Evolutionary conservation across 2,797 vertebrate genomes (phyloP).

Genomic region (Tragopan temminckii): DNA sequence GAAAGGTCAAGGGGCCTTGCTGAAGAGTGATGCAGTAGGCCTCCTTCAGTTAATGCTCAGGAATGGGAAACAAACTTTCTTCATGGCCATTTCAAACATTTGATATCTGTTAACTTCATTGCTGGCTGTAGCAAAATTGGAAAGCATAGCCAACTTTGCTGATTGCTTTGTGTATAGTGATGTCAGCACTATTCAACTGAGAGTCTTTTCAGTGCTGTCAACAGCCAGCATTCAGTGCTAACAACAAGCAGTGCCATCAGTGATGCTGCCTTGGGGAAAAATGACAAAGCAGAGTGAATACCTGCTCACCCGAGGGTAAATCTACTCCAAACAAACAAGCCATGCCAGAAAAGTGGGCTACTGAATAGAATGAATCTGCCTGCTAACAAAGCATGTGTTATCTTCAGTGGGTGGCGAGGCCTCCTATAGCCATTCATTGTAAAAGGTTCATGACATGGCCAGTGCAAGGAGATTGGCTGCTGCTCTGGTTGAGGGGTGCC

Average conservation of each 20-base stretch:
- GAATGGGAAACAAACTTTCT: background rate
- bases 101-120: background rate
- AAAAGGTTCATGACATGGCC: rapidly evolving
- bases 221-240: background rate
- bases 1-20: background rate
- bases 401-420: background rate
- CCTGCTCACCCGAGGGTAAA: background rate
- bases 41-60: background rate
- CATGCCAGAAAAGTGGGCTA: background rate
- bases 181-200: background rate
- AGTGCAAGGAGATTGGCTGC: background rate
- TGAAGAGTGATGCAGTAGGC: background rate
- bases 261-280: background rate
- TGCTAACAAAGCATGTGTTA: background rate
- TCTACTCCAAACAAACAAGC: background rate
- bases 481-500: background rate
- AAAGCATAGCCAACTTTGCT: background rate
- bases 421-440: background rate
- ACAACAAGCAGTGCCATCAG: background rate
- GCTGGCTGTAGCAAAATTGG: background rate
- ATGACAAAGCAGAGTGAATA: background rate
- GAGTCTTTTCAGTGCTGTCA: background rate
- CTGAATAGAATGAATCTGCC: background rate
- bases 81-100: background rate
- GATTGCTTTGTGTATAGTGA: background rate